Percentiles rank a stretch among this genome's conserved stretches.
phyloP scores from a whole-genome alignment of 2,797 vertebrate species.

The Sebastes itinus region DNA sequence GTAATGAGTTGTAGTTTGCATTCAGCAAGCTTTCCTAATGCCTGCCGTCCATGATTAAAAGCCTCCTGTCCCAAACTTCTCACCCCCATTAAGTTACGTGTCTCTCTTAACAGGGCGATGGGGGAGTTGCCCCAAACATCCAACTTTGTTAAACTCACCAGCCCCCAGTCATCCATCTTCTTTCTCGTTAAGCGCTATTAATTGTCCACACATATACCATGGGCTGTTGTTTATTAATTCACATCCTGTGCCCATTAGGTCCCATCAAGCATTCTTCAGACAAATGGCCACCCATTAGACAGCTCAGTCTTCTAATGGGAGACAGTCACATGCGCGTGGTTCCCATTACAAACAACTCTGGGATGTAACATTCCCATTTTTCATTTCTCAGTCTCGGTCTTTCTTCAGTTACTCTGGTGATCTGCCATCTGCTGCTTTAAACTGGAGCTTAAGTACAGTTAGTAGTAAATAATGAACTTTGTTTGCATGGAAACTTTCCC shows the following conservation, averaged over 20 bases:
- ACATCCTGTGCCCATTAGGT: conserved; percentile 74
- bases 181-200: conserved; percentile 75
- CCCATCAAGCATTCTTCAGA: conserved; percentile 68
- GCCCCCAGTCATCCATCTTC: conserved; percentile 61
- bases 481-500: neutral
- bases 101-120: conserved; percentile 17
- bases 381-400: conserved; percentile 1
- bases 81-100: conserved; percentile 34
- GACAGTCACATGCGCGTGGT: conserved; percentile 11
- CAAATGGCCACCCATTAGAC: conserved; percentile 72
- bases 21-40: conserved; percentile 4
- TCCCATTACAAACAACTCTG: conserved; percentile 44
- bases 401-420: neutral
- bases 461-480: neutral
- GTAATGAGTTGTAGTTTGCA: conserved; percentile 31
- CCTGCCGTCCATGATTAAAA: conserved; percentile 50
- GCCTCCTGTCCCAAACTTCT: conserved; percentile 27
- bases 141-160: conserved; percentile 50
- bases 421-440: neutral
- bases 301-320: conserved; percentile 58
- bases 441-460: neutral
- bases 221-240: conserved; percentile 80
- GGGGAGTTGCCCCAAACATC: conserved; percentile 26
- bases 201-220: conserved; percentile 72
- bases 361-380: conserved; percentile 8